Percentiles rank a stretch among this genome's conserved stretches.
phyloP scores from a whole-genome alignment of 2,113 vertebrate genomes.

The Syngnathus scovelli region DNA sequence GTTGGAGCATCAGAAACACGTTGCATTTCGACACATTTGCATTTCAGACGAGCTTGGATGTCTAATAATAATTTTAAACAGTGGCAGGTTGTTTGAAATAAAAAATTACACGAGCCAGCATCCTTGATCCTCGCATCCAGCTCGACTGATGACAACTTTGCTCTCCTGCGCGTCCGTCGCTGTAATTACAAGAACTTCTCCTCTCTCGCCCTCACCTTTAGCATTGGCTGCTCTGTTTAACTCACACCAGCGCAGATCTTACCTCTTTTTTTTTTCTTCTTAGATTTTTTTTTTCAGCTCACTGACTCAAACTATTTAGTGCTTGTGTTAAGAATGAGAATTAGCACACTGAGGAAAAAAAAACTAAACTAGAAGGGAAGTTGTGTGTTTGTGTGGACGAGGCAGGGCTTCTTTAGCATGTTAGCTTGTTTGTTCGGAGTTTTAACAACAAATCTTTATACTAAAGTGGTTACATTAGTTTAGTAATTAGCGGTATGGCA shows the following conservation, averaged over 20 bases:
- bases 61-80: conserved; percentile 16
- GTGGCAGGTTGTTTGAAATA: neutral
- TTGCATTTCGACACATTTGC: conserved; percentile 26
- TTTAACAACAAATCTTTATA: conserved; percentile 26
- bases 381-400: conserved; percentile 3
- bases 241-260: conserved; percentile 67
- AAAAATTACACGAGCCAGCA: no score
- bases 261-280: conserved; percentile 42
- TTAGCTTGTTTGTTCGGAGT: conserved; percentile 35
- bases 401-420: conserved; percentile 38
- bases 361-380: conserved; percentile 23
- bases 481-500: conserved; percentile 20
- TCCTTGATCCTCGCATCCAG: conserved; percentile 32
- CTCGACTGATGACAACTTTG: conserved; percentile 45
- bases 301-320: conserved; percentile 49
- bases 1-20: neutral
- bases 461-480: conserved; percentile 15
- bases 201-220: conserved; percentile 31
- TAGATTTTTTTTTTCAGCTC: conserved; percentile 22
- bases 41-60: conserved; percentile 46
- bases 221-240: conserved; percentile 58
- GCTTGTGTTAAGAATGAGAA: conserved; percentile 36
- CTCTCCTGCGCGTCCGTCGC: conserved; percentile 62
- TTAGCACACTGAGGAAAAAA: conserved; percentile 10
- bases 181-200: conserved; percentile 40